Evolutionary conservation across 2,113 vertebrate genomes (phyloP).

Genomic region (Apodemus sylvaticus): DNA sequence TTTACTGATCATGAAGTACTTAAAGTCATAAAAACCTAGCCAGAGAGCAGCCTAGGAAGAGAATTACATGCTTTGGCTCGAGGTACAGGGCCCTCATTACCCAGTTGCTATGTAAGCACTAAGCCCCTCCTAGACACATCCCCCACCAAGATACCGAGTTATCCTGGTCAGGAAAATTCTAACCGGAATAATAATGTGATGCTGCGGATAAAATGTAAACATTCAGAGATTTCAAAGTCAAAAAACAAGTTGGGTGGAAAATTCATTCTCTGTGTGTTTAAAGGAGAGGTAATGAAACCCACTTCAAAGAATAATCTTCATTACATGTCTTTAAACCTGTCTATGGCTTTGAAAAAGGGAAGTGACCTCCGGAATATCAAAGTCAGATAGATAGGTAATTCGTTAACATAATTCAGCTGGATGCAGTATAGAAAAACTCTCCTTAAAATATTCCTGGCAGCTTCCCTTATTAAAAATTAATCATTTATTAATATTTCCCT

Average conservation of each 20-base stretch:
- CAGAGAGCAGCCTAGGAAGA: conserved; percentile 77
- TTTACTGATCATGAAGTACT: conserved; percentile 87
- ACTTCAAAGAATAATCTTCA: conserved; percentile 66
- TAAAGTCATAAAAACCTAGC: conserved; percentile 78
- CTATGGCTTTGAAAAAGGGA: conserved; percentile 65
- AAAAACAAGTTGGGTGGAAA: conserved; percentile 13
- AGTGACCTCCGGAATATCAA: conserved; percentile 68
- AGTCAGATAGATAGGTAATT: conserved; percentile 68
- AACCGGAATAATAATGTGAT: conserved; percentile 52
- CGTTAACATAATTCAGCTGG: conserved; percentile 65
- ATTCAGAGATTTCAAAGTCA: conserved; percentile 63
- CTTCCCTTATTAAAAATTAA: conserved; percentile 50
- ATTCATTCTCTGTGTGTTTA: conserved; percentile 18
- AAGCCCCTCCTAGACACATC: conserved; percentile 24
- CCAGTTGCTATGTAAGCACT: conserved; percentile 40
- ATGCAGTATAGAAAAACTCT: conserved; percentile 29
- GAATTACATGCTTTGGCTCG: conserved; percentile 68
- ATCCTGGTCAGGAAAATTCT: conserved; percentile 64
- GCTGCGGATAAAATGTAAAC: conserved; percentile 64
- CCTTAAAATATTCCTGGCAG: conserved; percentile 53
- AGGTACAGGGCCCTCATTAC: conserved; percentile 79
- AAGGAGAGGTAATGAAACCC: conserved; percentile 67
- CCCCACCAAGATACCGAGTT: conserved; percentile 32
- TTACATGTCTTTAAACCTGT: conserved; percentile 76
- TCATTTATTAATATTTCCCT: conserved; percentile 49